Conservation (phyloP, 1,140 invertebrate species). For the Bombus vancouverensis region DNA sequence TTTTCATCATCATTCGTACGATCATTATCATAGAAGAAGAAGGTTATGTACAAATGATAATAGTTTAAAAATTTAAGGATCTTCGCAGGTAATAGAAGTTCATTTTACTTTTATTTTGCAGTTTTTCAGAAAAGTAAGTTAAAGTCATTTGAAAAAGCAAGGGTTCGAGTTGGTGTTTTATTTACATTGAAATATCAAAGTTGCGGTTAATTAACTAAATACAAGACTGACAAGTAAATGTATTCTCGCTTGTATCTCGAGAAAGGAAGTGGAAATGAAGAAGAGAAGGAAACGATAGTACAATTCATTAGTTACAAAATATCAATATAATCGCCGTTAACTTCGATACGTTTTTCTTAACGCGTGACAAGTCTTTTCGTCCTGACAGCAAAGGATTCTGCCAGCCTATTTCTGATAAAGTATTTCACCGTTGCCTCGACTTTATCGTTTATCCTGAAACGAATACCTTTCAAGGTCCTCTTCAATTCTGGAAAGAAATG, state of each 20-base stretch:
- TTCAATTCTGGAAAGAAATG: neutral
- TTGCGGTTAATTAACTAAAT: neutral
- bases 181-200: neutral
- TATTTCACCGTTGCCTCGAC: neutral
- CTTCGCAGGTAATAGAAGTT: neutral
- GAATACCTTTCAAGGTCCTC: neutral
- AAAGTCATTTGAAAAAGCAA: neutral
- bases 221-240: too few relatives aligned
- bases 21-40: neutral
- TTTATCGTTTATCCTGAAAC: neutral
- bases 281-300: neutral
- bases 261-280: neutral
- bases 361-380: neutral
- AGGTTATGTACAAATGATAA: neutral
- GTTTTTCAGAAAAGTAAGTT: neutral
- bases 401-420: neutral
- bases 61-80: neutral
- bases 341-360: neutral
- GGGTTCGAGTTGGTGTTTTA: neutral
- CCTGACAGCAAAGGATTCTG: neutral
- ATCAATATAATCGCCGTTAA: neutral
- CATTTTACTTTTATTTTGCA: neutral
- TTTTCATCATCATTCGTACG: neutral
- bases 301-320: neutral
- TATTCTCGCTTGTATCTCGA: neutral